Percentiles rank a stretch among this genome's conserved stretches.
Evolutionary conservation across 2,113 vertebrate species (phyloP).

Genomic region (Bungarus multicinctus): DNA sequence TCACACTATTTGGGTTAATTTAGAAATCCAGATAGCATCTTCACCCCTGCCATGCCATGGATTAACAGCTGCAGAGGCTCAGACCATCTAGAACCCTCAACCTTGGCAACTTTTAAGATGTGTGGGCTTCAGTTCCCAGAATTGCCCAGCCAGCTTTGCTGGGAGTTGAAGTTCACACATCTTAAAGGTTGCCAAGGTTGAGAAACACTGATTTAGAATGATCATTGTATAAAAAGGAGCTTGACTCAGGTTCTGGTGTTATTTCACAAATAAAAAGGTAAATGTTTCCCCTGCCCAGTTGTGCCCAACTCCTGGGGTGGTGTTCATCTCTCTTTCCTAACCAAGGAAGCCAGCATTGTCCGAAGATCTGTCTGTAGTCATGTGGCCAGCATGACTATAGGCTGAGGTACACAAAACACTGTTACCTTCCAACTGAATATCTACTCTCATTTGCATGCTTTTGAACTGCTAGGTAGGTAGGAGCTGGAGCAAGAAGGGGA

Average conservation of each 20-base stretch:
- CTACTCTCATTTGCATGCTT: neutral
- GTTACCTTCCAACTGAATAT: neutral
- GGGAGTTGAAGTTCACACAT: neutral
- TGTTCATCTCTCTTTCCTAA: neutral
- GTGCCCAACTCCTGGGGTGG: neutral
- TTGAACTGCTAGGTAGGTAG: neutral
- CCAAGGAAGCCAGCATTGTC: neutral
- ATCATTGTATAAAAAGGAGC: neutral
- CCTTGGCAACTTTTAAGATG: neutral
- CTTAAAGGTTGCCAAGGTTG: neutral
- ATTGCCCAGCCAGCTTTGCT: neutral
- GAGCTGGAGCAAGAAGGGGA: neutral
- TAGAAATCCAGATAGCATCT: neutral
- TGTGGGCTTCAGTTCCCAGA: neutral
- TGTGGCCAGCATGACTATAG: neutral
- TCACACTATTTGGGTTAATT: neutral
- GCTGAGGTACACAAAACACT: neutral
- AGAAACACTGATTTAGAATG: neutral
- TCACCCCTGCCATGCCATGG: neutral
- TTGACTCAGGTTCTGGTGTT: neutral
- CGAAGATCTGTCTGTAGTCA: neutral
- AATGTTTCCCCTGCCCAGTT: neutral
- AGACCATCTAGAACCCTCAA: neutral
- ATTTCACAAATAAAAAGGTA: neutral
- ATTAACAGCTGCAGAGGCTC: neutral